phyloP scores from a whole-genome alignment of 2,797 vertebrate species.

The Malacoraja senta region DNA sequence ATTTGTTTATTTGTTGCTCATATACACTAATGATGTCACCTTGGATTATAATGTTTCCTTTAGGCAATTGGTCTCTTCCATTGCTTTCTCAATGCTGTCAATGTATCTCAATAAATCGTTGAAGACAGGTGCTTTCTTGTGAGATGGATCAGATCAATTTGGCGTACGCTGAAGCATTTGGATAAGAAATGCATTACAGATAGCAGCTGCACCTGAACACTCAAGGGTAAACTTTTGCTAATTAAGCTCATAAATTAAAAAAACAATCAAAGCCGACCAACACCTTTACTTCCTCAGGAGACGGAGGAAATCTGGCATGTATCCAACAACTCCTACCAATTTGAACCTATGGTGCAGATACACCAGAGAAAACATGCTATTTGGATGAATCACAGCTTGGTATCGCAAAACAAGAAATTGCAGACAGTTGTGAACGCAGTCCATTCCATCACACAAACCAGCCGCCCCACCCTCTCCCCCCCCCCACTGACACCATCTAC shows the following conservation, averaged over 20 bases:
- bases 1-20: not conserved
- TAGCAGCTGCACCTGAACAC: not conserved
- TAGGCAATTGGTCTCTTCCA: not conserved
- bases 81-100: not conserved
- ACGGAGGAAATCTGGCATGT: too few relatives aligned
- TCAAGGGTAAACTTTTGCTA: not conserved
- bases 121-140: not conserved
- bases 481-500: too few relatives aligned
- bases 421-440: too few relatives aligned
- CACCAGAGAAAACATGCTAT: too few relatives aligned
- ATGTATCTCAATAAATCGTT: not conserved
- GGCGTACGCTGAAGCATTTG: not conserved
- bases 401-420: too few relatives aligned
- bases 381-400: too few relatives aligned
- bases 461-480: too few relatives aligned
- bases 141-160: not conserved
- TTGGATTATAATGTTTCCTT: not conserved
- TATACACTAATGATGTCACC: not conserved
- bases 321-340: too few relatives aligned
- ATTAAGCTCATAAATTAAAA: not conserved
- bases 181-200: not conserved
- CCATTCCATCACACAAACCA: too few relatives aligned
- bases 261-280: too few relatives aligned
- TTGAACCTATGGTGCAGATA: too few relatives aligned
- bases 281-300: too few relatives aligned